Conservation (phyloP, 1,140 invertebrate species). For the Neoseiulus cucumeris region DNA sequence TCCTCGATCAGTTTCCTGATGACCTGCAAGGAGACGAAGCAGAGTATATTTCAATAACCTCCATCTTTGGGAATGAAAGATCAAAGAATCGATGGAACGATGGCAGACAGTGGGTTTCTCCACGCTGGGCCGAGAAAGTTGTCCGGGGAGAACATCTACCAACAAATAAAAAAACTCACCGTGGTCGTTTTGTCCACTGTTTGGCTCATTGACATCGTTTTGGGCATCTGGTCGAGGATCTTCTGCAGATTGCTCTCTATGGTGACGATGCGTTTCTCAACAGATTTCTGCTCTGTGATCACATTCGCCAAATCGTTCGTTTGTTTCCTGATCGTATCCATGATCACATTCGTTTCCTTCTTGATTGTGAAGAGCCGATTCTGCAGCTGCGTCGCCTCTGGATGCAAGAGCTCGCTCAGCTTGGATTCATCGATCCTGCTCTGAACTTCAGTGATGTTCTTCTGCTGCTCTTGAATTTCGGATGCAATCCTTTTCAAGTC, state of each 20-base stretch:
- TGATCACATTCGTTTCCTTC: background rate
- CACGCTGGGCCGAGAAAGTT: no score
- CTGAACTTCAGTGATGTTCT: background rate
- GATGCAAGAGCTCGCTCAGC: background rate
- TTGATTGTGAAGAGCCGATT: background rate
- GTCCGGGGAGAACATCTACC: background rate
- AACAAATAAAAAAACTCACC: background rate
- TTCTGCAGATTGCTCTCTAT: background rate
- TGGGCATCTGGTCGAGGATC: background rate
- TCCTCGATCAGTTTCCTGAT: background rate
- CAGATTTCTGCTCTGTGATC: background rate
- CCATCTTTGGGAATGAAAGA: no score
- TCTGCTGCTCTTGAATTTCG: conserved; percentile 15
- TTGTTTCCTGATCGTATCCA: background rate
- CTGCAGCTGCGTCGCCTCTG: background rate
- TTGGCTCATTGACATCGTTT: background rate
- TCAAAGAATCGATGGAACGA: no score
- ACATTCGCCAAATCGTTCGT: background rate
- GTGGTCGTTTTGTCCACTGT: background rate
- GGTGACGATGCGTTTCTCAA: background rate
- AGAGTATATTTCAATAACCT: no score
- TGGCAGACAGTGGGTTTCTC: no score
- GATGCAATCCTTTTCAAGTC: conserved; percentile 13
- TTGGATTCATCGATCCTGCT: background rate
- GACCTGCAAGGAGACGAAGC: background rate